Percentiles rank a stretch among this genome's conserved stretches.
Conservation (phyloP, 2,113 vertebrate species). For the Corydoras maculifer region DNA sequence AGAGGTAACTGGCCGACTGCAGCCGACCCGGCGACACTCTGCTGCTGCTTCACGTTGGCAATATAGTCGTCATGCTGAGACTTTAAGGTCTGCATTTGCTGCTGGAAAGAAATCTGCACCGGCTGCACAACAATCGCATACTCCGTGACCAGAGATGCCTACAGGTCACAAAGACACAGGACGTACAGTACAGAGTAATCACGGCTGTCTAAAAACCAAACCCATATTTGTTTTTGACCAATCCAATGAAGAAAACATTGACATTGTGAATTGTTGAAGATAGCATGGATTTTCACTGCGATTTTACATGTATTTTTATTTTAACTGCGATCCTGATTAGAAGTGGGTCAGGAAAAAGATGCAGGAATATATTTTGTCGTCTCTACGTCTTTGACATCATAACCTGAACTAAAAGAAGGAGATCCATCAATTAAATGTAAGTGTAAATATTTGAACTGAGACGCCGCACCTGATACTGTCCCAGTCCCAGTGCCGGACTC, state of each 20-base stretch:
- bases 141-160: conserved; percentile 90
- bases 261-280: neutral
- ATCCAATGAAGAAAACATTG: neutral
- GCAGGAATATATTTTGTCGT: no score
- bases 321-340: no score
- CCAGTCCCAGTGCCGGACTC: conserved; percentile 89
- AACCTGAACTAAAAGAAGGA: no score
- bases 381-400: no score
- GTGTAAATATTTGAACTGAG: neutral
- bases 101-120: conserved; percentile 88
- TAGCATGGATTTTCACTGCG: no score
- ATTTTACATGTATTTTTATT: no score
- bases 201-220: neutral
- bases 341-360: no score
- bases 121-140: conserved; percentile 86
- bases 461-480: conserved; percentile 84
- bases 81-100: conserved; percentile 90
- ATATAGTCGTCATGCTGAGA: conserved; percentile 92
- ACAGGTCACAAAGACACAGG: neutral
- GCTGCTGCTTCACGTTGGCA: conserved; percentile 76
- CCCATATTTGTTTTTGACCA: neutral
- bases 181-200: neutral
- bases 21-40: conserved; percentile 61
- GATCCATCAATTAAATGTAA: no score
- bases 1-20: conserved; percentile 46